A percentile compares a stretch with the other conserved stretches of the same genome.
Evolutionary conservation across 2,888 invertebrate genomes (phyloP).

Genomic region (Hedya salicella): DNA sequence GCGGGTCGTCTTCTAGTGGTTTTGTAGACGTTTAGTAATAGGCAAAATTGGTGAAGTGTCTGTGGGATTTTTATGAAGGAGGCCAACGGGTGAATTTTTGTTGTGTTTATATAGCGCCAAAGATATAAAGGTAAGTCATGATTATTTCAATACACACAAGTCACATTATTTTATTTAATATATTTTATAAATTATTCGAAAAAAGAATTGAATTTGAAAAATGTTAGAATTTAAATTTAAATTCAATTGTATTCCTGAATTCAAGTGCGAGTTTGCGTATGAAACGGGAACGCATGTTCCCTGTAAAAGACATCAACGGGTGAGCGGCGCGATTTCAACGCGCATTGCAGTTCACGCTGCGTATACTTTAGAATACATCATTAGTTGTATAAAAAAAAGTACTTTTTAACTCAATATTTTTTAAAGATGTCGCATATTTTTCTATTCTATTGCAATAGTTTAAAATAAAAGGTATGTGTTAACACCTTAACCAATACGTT

Average conservation of each 20-base stretch:
- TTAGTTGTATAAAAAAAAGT: too few relatives aligned
- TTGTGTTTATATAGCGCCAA: slow-evolving; percentile 67
- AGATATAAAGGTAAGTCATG: slow-evolving; percentile 73
- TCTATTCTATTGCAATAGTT: too few relatives aligned
- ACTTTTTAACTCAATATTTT: too few relatives aligned
- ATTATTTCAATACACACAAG: not conserved
- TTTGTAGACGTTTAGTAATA: slow-evolving; percentile 61
- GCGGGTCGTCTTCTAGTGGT: slow-evolving; percentile 50
- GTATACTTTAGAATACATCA: too few relatives aligned
- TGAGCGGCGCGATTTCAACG: slow-evolving; percentile 4
- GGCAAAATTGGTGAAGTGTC: slow-evolving; percentile 69
- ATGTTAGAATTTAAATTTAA: not conserved
- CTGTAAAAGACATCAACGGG: slow-evolving; percentile 77
- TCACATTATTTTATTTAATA: too few relatives aligned
- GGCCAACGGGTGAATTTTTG: slow-evolving; percentile 49
- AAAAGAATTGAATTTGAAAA: too few relatives aligned
- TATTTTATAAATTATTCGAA: too few relatives aligned
- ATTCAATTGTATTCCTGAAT: not conserved
- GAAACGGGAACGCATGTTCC: slow-evolving; percentile 28
- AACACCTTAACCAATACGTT: too few relatives aligned
- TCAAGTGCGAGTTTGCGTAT: not conserved
- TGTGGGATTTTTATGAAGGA: slow-evolving; percentile 70
- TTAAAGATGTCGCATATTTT: too few relatives aligned
- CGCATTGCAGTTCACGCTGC: not conserved
- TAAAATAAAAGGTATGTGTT: too few relatives aligned